Base-by-base conservation (phyloP, 2,888 invertebrate species). In the Pseudoips prasinana region DNA sequence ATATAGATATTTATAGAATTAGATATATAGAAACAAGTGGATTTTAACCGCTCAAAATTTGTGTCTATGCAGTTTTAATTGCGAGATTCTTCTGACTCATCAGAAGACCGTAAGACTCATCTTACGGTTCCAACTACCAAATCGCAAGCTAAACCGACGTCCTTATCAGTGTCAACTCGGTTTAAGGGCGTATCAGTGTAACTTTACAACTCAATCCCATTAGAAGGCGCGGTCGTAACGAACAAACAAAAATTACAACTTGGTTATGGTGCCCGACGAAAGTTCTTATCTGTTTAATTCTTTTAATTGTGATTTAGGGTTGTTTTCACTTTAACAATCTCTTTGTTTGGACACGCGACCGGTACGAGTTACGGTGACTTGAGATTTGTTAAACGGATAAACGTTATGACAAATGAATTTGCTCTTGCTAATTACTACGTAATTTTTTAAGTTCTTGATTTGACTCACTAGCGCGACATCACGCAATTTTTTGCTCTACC, bases 181-280 rank as follows among this genome's bases (percentile, higher is more conserved):
- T 41, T 23, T 36, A 27, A n/a, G 14, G 14, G 14, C 14, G 28
- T 39, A 39, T 39, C 32, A 35, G 24, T 11, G 24, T n/a, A 30
- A 11, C 38, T 52, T 55, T 47, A 54, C 55, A 38, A 47, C 39
- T 50, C 47, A 56, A 56, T 56, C 50, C 57, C 45, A 56, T 56
- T 56, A 49, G 42, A 25, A 29, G 29, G 39, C 31, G 33, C 50
- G 56, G 49, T 61, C 57, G 54, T 57, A 65, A 64, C 59, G 57
- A 63, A 65, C 66, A 68, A 72, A 70, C 69, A 70, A 73, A 73
- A 73, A 73, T 71, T 63, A 65, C 72, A 73, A 73, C 70, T 73
- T 68, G 67, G 72, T 73, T 73, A 68, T 64, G 59, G 62, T 54
- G 52, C 47, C 54, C 42, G 39, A 41, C 33, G 34, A 60, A 69